Evolutionary conservation across 2,797 vertebrate genomes (phyloP), one percentile per base, ranked within the genome.

Genomic region (Sandelia bainsii): DNA sequence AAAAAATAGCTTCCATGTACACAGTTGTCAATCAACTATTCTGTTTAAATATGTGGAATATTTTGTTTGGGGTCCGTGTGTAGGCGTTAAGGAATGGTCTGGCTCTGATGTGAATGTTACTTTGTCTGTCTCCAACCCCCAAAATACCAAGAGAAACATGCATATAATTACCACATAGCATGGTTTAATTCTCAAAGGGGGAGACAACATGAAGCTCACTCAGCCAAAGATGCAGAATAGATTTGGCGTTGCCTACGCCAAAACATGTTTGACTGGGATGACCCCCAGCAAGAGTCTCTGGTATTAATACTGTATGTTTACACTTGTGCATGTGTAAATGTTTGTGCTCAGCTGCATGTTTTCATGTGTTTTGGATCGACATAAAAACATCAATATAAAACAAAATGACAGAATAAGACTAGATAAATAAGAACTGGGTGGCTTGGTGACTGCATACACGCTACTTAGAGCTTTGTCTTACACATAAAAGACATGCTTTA

Each of bases 111-210:
- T 87, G 86, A 91, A 81, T 81, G 77, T 84, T 82, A 86, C 81
- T 87, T 85, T 88, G 86, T 88, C 83, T 84, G 82, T 82, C 83
- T 91, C 85, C 83, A 90, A 85, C 81, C 83, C 83, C 84, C 80
- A 86, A 91, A 90, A 89, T 91, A 89, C 85, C 69, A 45, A 77
- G 76, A 87, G 77, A 89, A 89, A 90, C 83, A 87, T 86, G 84
- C 92, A 85, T 89, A 79, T 77, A 85, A 89, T 89, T 84, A 86
- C 73, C 74, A 58, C 79, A 85, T 79, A 83, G 78, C 80, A 89
- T 79, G 81, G 80, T 86, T 88, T 72, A 59, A 90, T 87, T 88
- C 87, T 79, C 85, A 82, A 83, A 76, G 75, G 68, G 57, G 65
- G 58, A 83, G 62, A 84, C 74, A 75, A 79, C 75, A 83, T 75